These are phyloP conservation scores for Leptobrachium ailaonicum DNA, from an alignment of 2,113 vertebrate genomes.

Conservation along the genomic window DNA sequence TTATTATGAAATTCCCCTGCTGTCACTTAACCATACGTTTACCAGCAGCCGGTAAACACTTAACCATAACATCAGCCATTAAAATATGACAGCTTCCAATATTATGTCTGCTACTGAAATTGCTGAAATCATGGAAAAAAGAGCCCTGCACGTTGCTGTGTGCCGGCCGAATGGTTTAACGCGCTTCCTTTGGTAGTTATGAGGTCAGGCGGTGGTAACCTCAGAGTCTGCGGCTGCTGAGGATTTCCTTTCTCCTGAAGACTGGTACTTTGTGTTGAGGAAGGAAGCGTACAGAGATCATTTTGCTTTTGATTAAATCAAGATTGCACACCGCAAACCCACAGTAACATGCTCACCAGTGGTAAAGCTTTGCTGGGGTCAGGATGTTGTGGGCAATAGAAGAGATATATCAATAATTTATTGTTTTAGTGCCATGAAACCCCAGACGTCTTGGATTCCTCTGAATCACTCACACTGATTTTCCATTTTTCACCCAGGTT, in stretches of 20 bases:
- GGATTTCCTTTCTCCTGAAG: conserved; percentile 31
- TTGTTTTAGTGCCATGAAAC: too few species aligned
- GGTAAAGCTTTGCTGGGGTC: background rate
- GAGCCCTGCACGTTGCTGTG: background rate
- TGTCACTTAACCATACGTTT: too few species aligned
- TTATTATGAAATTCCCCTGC: too few species aligned
- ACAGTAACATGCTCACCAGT: background rate
- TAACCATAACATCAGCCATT: too few species aligned
- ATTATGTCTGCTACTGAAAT: background rate
- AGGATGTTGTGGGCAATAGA: too few species aligned
- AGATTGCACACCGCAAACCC: background rate
- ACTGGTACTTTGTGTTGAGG: background rate
- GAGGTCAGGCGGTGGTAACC: background rate
- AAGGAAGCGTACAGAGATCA: conserved; percentile 25
- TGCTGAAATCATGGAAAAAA: background rate
- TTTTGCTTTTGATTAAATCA: conserved; percentile 11
- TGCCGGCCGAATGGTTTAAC: background rate
- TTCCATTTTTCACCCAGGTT: too few species aligned
- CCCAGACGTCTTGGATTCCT: too few species aligned
- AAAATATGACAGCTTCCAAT: too few species aligned
- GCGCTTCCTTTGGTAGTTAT: conserved; percentile 4
- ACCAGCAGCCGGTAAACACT: too few species aligned
- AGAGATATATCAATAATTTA: too few species aligned
- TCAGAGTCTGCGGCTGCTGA: background rate
- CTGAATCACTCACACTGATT: too few species aligned